Percentiles rank a stretch among this genome's conserved stretches.
phyloP scores from a whole-genome alignment of 1,140 invertebrate genomes.

The Solenopsis invicta region DNA sequence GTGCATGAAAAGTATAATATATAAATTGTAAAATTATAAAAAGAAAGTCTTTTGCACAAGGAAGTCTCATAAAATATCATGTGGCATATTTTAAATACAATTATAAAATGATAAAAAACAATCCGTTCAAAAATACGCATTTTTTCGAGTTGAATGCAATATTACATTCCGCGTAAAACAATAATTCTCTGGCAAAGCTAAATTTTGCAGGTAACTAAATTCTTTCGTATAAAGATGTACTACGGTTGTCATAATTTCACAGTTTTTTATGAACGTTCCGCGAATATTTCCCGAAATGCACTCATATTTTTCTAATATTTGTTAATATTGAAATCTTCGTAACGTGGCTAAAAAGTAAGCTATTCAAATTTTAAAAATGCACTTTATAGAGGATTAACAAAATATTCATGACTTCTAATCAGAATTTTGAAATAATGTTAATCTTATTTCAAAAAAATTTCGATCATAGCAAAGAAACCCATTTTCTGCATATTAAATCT shows the following conservation, averaged over 20 bases:
- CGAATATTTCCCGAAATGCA: not conserved
- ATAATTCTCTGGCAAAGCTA: constrained; percentile 12
- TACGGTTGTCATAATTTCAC: no score
- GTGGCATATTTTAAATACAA: not conserved
- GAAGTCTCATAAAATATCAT: constrained; percentile 15
- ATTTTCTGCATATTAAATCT: no score
- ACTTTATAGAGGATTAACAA: no score
- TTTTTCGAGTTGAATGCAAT: not conserved
- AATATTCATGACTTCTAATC: no score
- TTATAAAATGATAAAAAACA: not conserved
- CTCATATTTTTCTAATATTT: no score
- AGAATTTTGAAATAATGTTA: no score
- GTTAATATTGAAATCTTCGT: no score
- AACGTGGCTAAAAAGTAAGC: no score
- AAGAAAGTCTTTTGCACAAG: not conserved
- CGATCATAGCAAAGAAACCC: no score
- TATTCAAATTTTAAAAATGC: no score
- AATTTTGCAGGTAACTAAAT: constrained; percentile 2
- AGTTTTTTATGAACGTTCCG: constrained; percentile 23
- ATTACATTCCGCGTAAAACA: not conserved
- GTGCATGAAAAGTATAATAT: not conserved
- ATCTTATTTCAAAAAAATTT: no score
- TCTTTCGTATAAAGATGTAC: not conserved
- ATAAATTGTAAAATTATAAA: constrained; percentile 8
- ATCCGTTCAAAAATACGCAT: not conserved